Base-by-base conservation (phyloP, 1,140 invertebrate species). In the Cotesia typhae region DNA sequence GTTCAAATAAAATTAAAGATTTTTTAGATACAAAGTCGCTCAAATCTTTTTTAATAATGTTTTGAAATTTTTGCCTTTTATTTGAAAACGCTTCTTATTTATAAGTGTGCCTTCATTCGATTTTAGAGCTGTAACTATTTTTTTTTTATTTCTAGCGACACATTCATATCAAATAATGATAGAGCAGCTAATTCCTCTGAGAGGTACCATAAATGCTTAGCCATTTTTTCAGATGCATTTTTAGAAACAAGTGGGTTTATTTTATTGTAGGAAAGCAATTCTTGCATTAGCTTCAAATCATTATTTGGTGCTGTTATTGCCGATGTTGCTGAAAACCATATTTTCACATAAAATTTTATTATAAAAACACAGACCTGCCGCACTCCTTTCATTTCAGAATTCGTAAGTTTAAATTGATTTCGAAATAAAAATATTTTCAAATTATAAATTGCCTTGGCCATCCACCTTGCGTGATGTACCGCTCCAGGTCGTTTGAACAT, bases 381-480 rank as follows among this genome's bases (percentile, higher is more conserved):
- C n/a, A 78, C 51, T 12, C 52, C 61, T 0, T 70, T 74, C 53
- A 73, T 67, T 68, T 81, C 78, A 36, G 20, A 38, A 55, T 41
- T 35, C 35, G 75, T 74, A 37, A 79, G 57, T 38, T 74, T 60
- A 60, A 81, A 81, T 67, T 75, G 59, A 12, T 67, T 52, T 65
- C 70, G 51, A 67, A 81, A 80, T 53, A 79, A 20, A 28, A 72
- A 81, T 35, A 77, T 74, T 51, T 76, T 74, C 20, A 76, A 59
- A 35, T 65, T 63, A 28, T 77, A 77, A 67, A 17, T 41, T 7
- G 38, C 38, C 38, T 41, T 41, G 4, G 38, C 38, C 38, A 79
- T 77, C 77, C 74, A 80, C 6, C 76, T 61, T 59, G 78, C 76
- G 65, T 78, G 76, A 71, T 76, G 75, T 35, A 47, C 67, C 5